phyloP scores from a whole-genome alignment of 2,113 vertebrate genomes.

The Lates calcarifer region DNA sequence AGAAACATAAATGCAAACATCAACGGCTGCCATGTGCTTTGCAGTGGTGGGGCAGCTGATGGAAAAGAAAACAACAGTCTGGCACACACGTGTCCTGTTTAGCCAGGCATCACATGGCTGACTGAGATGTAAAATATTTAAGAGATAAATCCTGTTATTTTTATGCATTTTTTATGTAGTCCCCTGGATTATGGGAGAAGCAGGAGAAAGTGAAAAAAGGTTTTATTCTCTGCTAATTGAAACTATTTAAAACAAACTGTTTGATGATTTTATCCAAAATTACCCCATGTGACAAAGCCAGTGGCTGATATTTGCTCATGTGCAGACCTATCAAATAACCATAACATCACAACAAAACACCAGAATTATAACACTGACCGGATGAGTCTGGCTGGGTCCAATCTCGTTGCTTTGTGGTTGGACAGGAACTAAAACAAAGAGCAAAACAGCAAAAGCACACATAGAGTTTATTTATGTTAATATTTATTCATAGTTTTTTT shows the following conservation, averaged over 20 bases:
- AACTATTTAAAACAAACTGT: background rate
- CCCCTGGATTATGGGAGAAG: background rate
- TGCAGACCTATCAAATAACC: background rate
- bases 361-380: background rate
- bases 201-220: background rate
- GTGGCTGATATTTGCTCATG: background rate
- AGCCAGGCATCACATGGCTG: constrained; percentile 45
- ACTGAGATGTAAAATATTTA: constrained; percentile 73
- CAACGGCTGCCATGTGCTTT: constrained; percentile 2
- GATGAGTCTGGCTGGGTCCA: background rate
- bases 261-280: background rate
- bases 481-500: background rate
- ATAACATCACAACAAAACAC: background rate
- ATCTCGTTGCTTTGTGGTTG: background rate
- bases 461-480: background rate
- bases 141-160: constrained; percentile 59
- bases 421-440: background rate
- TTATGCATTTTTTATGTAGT: constrained; percentile 52
- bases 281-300: background rate
- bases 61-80: constrained; percentile 2
- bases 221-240: background rate
- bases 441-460: too few species aligned
- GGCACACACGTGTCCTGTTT: constrained; percentile 12
- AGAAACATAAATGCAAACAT: constrained; percentile 23
- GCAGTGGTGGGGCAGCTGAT: background rate